phyloP scores from a whole-genome alignment of 1,140 invertebrate genomes.

The Phocides pigmalion region DNA sequence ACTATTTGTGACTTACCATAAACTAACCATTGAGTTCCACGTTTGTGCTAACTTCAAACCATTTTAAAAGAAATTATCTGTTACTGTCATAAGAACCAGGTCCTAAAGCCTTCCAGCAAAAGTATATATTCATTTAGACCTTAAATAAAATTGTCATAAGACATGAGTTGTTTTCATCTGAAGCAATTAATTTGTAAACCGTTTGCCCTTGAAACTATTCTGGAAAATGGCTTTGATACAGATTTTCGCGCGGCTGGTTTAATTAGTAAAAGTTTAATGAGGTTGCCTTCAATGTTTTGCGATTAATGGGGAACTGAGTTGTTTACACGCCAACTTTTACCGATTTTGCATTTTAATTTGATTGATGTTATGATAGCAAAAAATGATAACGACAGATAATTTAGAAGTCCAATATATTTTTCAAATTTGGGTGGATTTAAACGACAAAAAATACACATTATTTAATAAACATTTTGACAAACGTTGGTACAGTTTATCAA shows the following conservation, averaged over 20 bases:
- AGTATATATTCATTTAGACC: not conserved
- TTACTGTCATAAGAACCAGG: not conserved
- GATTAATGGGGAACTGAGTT: not conserved
- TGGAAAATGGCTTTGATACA: constrained; percentile 8
- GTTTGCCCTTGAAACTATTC: constrained; percentile 16
- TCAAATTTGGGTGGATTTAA: too few relatives aligned
- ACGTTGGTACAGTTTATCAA: too few relatives aligned
- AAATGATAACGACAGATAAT: not conserved
- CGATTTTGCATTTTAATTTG: not conserved
- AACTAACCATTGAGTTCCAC: too few relatives aligned
- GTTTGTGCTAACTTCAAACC: too few relatives aligned
- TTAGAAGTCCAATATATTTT: too few relatives aligned
- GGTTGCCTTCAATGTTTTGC: constrained; percentile 4
- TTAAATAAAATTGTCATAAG: not conserved
- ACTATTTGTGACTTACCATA: too few relatives aligned
- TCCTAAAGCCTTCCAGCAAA: not conserved
- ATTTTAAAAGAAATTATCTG: too few relatives aligned
- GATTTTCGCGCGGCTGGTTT: constrained; percentile 6
- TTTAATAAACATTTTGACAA: too few relatives aligned
- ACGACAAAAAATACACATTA: too few relatives aligned
- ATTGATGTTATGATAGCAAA: not conserved
- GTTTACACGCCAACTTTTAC: not conserved
- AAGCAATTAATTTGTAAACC: constrained; percentile 14
- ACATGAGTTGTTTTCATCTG: constrained; percentile 1
- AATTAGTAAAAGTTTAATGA: constrained; percentile 20